Base-by-base conservation (phyloP, 2,797 vertebrate genomes). In the Spinus pinus region DNA sequence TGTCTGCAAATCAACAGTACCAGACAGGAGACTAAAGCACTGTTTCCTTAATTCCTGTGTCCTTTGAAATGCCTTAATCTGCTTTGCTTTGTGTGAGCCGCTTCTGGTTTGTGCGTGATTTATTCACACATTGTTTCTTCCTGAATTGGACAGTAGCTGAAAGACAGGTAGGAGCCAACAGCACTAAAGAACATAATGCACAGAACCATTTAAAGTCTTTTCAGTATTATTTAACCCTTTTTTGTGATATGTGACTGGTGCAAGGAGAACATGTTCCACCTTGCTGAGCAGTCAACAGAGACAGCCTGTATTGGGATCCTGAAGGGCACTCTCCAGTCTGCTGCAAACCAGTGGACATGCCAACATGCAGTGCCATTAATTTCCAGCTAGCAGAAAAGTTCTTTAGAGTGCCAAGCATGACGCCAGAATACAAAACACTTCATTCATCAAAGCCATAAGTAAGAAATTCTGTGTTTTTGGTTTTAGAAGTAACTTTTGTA, bases 401-500 rank as follows among this genome's bases (percentile, higher is more conserved):
- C 74, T 84, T 57, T 37, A 62, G 82, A 66, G 64, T 70, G 85
- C 95, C 94, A 95, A 93, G 88, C 9, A 3, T 96, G 91, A 95
- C 19, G 67, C 91, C 81, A 93, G 95, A 92, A 88, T 60, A 94
- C 83, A 94, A 67, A 91, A 92, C 95, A 95, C 95, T 97, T 96
- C 78, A 94, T 97, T 95, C 91, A 95, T 96, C 95, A 97, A 95
- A 97, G 82, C 93, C 3, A 4, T 81, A 95, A 97, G 92, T 86
- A 94, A 94, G 82, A 91, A 96, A 93, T 75, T 66, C 93, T 90
- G 77, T 94, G 85, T 44, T 96, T 96, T 96, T 77, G 49, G 86
- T 60, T 94, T 96, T 91, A 90, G 95, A 94, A 91, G 95, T 77
- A 92, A 94, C 91, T 96, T 96, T 95, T 95, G 77, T 97, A 90